Evolutionary conservation across 2,888 invertebrate species (phyloP), one percentile per base, ranked within the genome.

Genomic region (Leucania comma): DNA sequence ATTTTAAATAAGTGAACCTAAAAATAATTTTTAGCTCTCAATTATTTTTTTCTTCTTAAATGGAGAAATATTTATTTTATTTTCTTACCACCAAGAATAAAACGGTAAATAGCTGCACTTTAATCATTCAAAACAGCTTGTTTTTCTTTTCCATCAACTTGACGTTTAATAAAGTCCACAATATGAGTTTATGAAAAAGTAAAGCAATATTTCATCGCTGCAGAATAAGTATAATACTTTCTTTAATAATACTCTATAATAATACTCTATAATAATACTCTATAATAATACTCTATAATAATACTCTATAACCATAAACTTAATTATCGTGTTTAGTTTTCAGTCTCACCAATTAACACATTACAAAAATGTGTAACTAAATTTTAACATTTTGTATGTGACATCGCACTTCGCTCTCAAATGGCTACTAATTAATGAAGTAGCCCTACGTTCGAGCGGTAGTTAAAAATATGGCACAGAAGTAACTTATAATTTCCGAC

Each of bases 131-230:
- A 75, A 80, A 53, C 89, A 24, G 10, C 10, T 60, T 20, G 3
- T 62, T 73, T 29, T 3, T 61, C 74, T 73, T 35, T 61, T 57
- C 42, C 50, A 61, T 79, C 58, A 64, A 64, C 66, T 80, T 75
- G 75, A 75, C 75, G 20, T 80, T 75, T 74, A 61, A 63, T 74
- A 73, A 80, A 63, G 50, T 35, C 24, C 17, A 57, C 56, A 57
- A 57, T 59, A 59, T 42, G 48, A 10, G 38, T 54, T 60, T 26
- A 72, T 57, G 22, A 35, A 72, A 51, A 71, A 35, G 6, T 17
- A 22, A 42, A 32, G 51, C 26, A 50, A n/a, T 14, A 69, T 50
- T 72, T 68, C 10, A 72, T 12, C 38, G 10, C 8, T 38, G 35
- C 4, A 2, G 9, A 35, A 48, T 48, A 14, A 38, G 14, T 4